A percentile compares a stretch with the other conserved stretches of the same genome.
phyloP scores from a whole-genome alignment of 2,797 vertebrate species.

The Scolopax rusticola region DNA sequence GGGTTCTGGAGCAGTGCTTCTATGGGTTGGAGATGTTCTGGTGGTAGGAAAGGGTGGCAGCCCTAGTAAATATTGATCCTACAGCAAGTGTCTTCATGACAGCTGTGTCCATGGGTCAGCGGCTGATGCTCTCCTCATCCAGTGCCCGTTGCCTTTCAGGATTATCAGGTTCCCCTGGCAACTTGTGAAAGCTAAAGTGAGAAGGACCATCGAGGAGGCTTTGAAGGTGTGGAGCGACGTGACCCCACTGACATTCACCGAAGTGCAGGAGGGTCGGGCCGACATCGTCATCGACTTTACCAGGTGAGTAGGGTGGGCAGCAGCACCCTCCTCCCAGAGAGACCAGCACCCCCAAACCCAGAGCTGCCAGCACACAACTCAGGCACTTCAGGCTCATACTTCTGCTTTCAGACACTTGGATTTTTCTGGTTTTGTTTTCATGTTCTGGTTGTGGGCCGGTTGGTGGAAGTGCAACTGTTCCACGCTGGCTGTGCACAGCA shows the following conservation, averaged over 20 bases:
- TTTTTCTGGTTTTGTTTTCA: not conserved
- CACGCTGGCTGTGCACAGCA: not conserved
- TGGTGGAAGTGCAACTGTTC: slow-evolving; percentile 9
- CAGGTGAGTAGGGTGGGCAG: slow-evolving; percentile 76
- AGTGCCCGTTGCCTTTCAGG: slow-evolving; percentile 67
- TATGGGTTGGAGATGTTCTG: not conserved
- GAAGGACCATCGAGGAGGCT: slow-evolving; percentile 86
- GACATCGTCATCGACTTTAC: slow-evolving; percentile 95
- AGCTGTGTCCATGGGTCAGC: not conserved
- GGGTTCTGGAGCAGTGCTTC: not conserved
- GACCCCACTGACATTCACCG: slow-evolving; percentile 91
- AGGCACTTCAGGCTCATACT: not conserved
- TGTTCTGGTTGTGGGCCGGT: not conserved
- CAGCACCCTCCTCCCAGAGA: not conserved
- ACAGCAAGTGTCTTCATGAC: not conserved
- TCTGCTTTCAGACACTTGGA: not conserved
- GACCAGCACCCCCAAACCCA: not conserved
- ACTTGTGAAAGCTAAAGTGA: slow-evolving; percentile 87
- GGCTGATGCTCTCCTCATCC: not conserved
- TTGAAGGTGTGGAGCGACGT: slow-evolving; percentile 92
- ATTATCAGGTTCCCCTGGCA: slow-evolving; percentile 92
- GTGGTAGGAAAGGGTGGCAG: not conserved
- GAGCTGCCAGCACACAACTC: not conserved
- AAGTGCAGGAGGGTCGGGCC: slow-evolving; percentile 85
- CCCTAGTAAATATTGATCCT: rapidly evolving